Evolutionary conservation across 1,140 invertebrate genomes (phyloP), one percentile per base, ranked within the genome.

Genomic region (Oscheius sp.): DNA sequence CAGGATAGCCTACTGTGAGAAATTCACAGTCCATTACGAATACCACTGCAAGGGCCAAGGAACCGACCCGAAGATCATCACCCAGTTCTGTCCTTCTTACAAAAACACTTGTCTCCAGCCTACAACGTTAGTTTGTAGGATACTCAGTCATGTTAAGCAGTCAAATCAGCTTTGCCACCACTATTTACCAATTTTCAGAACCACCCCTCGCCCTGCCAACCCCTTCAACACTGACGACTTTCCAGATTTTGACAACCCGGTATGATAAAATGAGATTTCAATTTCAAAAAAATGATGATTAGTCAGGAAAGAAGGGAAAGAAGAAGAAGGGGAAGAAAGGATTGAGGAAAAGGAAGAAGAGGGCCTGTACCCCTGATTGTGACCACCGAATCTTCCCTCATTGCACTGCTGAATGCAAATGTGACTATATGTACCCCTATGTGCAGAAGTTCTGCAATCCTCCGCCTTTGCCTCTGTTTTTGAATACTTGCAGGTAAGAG

Each of bases 401-500:
- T 34, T 78, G 75, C 23, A 78, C 71, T 10, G 29, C 42, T 23
- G 61, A 62, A 52, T 79, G 77, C 52, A 79, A 79, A 61, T 79
- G 78, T 65, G 78, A 79, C 36, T 79, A 79, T 52, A 42, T 70
- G 2, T 79, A 79, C 63, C 78, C 78, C 31, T 23, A 62, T 36
- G 77, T 79, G 2, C 74, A 80, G 28, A 76, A 64, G 28, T 79
- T 79, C 59, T 79, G 78, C 46, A 77, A 80, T 28, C 78, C 78
- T 23, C 78, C 78, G 15, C 74, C 78, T 1, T 26, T 79, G 1
- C 78, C 78, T 10, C 62, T 79, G n/a, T 77, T 79, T 26, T 35
- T 80, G 28, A 79, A 79, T 36, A 79, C 78, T 3, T 79, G 78
- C 32, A 28, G 77, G 64, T 66, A 49, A n/a, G 38, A 10, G n/a